Conservation (phyloP, 2,797 vertebrate genomes). For the Lacerta viridis region DNA sequence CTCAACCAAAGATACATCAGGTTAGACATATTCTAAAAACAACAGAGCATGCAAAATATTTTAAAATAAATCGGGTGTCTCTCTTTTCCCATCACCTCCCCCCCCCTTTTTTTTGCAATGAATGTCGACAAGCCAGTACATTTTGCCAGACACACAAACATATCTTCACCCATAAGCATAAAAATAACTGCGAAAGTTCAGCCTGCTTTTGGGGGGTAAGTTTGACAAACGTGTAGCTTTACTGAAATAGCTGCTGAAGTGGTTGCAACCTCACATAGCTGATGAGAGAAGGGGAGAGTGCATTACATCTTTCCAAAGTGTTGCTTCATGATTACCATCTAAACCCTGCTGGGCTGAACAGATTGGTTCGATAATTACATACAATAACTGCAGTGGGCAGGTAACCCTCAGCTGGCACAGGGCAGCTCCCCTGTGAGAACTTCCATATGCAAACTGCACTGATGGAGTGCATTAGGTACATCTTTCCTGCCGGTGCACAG, state of each 20-base stretch:
- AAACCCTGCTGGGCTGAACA: conserved; percentile 96
- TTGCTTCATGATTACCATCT: conserved; percentile 94
- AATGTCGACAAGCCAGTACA: conserved; percentile 36
- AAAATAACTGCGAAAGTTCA: conserved; percentile 34
- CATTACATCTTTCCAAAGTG: conserved; percentile 89
- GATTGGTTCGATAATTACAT: conserved; percentile 99
- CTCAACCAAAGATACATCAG: conserved; percentile 51
- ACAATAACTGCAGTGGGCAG: conserved; percentile 94
- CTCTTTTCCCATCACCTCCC: not conserved
- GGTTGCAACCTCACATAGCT: conserved; percentile 70
- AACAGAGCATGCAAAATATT: conserved; percentile 19
- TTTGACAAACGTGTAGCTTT: conserved; percentile 51
- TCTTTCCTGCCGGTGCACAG: conserved; percentile 83
- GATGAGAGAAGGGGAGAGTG: conserved; percentile 76
- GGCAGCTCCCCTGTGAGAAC: conserved; percentile 91
- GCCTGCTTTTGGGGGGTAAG: conserved; percentile 15
- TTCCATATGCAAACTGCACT: conserved; percentile 93
- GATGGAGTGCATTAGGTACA: conserved; percentile 86
- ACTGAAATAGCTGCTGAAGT: conserved; percentile 64
- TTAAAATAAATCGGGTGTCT: conserved; percentile 27
- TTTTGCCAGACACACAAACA: conserved; percentile 9
- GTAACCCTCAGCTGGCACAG: conserved; percentile 94
- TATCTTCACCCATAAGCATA: not conserved
- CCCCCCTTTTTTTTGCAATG: conserved; percentile 26
- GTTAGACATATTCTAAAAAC: conserved; percentile 43